These are phyloP conservation scores for Acinonyx jubatus DNA, from an alignment of 2,113 vertebrate genomes.

Conservation along the genomic window DNA sequence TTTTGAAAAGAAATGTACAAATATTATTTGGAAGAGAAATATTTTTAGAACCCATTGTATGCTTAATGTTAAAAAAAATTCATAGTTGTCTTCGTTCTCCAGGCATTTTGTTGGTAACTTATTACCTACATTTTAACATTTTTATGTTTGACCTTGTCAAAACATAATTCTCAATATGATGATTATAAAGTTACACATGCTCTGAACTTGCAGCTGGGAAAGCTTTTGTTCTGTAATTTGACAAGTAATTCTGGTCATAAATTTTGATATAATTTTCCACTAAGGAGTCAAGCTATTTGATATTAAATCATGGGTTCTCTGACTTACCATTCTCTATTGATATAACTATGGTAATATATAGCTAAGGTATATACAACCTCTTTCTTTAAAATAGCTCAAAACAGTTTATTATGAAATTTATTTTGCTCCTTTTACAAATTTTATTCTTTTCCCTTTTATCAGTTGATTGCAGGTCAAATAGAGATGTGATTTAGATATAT, in stretches of 20 bases:
- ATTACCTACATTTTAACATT: background rate
- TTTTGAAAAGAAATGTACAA: background rate
- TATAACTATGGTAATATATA: background rate
- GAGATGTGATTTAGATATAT: background rate
- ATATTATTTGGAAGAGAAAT: background rate
- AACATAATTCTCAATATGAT: background rate
- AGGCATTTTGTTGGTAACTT: background rate
- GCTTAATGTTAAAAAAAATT: background rate
- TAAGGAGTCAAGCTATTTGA: background rate
- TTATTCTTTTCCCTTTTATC: background rate
- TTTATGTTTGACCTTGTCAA: slow-evolving; percentile 26
- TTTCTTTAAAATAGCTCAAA: background rate
- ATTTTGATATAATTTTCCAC: slow-evolving; percentile 13
- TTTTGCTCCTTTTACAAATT: background rate
- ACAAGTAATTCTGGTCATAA: background rate
- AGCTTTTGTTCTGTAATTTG: slow-evolving; percentile 17
- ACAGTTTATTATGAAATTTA: background rate
- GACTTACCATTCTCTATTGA: background rate
- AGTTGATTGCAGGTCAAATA: background rate
- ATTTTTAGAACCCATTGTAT: background rate
- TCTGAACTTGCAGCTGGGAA: background rate
- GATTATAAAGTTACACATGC: background rate
- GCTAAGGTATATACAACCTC: background rate
- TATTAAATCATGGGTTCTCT: background rate
- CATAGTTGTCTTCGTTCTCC: background rate